Percentiles rank a stretch among this genome's conserved stretches.
Conservation (phyloP, 2,113 vertebrate genomes). For the Chroicocephalus ridibundus region DNA sequence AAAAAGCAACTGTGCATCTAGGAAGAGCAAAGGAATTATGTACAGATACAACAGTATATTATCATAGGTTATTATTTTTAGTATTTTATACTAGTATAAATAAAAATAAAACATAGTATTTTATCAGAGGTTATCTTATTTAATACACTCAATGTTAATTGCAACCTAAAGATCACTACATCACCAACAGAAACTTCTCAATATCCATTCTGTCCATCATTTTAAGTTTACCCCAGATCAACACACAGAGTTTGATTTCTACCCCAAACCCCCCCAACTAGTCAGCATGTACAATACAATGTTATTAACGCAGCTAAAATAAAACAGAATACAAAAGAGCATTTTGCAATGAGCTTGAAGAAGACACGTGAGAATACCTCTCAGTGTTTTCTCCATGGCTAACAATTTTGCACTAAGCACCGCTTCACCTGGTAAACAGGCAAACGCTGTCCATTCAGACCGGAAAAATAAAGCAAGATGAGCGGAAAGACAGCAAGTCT, state of each 20-base stretch:
- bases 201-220: neutral
- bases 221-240: neutral
- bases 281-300: accelerated
- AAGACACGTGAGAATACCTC: neutral
- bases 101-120: neutral
- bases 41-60: neutral
- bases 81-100: no score
- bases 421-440: neutral
- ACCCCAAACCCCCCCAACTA: neutral
- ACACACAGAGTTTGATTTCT: accelerated
- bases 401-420: neutral
- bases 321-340: neutral
- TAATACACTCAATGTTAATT: neutral
- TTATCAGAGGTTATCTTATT: neutral
- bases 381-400: neutral
- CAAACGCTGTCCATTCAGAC: neutral
- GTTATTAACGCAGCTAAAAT: neutral
- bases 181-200: neutral
- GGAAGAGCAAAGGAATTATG: accelerated
- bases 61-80: no score
- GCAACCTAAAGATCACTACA: neutral
- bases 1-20: neutral
- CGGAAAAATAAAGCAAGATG: neutral
- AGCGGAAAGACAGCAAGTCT: neutral
- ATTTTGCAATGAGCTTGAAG: neutral